These are phyloP conservation scores for Linnaemya vulpina DNA, from an alignment of 2,888 invertebrate species.

Conservation along the genomic window DNA sequence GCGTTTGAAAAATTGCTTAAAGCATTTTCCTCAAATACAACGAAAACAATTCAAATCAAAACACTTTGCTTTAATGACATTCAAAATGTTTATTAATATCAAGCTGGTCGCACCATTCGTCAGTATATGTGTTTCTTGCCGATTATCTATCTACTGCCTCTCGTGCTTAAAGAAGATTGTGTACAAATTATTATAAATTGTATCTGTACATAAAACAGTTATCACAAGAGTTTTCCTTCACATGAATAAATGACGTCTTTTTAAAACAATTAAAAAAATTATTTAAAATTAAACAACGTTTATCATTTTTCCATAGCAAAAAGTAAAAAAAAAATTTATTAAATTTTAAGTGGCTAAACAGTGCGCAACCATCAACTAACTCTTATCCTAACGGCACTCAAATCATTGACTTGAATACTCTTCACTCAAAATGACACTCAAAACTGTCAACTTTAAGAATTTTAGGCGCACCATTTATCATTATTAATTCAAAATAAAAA, in stretches of 20 bases:
- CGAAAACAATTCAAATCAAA: conserved; percentile 66
- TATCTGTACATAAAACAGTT: conserved; percentile 21
- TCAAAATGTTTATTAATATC: conserved; percentile 55
- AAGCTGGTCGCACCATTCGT: conserved; percentile 33
- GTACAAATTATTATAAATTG: conserved; percentile 16
- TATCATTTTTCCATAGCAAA: conserved; percentile 38
- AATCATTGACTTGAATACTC: conserved; percentile 24
- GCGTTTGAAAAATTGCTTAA: conserved; percentile 29
- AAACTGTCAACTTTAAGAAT: conserved; percentile 47
- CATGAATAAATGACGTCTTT: conserved; percentile 51
- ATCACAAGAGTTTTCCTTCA: conserved; percentile 34
- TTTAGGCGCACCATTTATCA: conserved; percentile 39
- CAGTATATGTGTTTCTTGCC: background rate
- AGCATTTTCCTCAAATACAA: background rate
- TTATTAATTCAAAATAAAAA: conserved; percentile 18
- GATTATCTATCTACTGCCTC: background rate
- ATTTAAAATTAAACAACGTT: conserved; percentile 45
- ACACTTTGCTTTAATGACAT: conserved; percentile 48
- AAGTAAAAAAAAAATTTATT: conserved; percentile 36
- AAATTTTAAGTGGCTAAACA: conserved; percentile 26
- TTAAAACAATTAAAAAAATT: conserved; percentile 59
- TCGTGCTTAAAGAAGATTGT: background rate
- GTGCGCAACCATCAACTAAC: conserved; percentile 25
- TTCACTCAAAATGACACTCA: conserved; percentile 47
- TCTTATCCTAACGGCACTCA: conserved; percentile 39